Conservation (phyloP, 2,113 vertebrate species). For the Neomonachus schauinslandi region DNA sequence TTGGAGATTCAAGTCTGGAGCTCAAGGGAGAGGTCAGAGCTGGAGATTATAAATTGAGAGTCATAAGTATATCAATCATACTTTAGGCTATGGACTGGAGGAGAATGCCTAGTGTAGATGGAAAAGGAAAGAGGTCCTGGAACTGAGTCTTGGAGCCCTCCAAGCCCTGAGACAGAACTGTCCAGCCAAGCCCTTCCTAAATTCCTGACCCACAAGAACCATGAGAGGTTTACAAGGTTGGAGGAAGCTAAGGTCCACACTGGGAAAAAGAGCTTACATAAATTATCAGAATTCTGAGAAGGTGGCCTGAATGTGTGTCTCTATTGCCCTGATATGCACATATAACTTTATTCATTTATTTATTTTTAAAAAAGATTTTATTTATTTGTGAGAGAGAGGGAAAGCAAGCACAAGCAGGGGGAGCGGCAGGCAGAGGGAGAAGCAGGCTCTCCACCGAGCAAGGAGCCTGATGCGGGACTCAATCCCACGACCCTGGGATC, state of each 20-base stretch:
- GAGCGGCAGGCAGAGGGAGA: no score
- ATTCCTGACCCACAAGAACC: neutral
- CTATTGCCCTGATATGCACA: neutral
- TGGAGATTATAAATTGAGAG: neutral
- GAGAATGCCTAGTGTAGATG: neutral
- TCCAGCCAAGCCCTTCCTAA: neutral
- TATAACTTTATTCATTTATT: neutral
- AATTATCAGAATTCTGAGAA: constrained; percentile 24
- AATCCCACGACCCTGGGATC: no score
- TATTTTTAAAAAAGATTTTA: no score
- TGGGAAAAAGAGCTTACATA: neutral
- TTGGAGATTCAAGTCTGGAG: neutral
- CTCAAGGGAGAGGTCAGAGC: neutral
- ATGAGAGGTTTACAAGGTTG: neutral
- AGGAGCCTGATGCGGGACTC: no score
- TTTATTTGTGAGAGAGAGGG: no score
- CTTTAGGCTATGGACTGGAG: neutral
- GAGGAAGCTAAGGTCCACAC: neutral
- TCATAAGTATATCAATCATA: neutral
- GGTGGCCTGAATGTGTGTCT: neutral
- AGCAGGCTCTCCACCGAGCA: no score
- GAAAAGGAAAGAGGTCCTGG: neutral
- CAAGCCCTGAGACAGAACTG: neutral
- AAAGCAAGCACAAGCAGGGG: no score
- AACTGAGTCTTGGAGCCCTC: neutral